These are phyloP conservation scores for Lycodopsis pacificus DNA, from an alignment of 2,797 vertebrate species.

Conservation along the genomic window DNA sequence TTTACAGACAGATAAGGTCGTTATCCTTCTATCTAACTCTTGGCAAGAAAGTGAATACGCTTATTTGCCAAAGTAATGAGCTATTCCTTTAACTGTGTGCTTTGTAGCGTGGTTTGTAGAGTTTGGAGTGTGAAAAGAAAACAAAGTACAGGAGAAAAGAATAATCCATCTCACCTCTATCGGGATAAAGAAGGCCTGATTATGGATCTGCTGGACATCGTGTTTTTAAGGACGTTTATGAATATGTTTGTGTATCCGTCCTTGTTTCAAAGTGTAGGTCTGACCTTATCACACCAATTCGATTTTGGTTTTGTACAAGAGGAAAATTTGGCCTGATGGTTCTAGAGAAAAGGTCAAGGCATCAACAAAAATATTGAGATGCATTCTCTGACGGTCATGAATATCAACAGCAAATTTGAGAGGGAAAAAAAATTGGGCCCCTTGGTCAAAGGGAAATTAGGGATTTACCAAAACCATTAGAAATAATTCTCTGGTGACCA, in stretches of 20 bases:
- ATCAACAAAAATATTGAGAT: not conserved
- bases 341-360: not conserved
- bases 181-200: not conserved
- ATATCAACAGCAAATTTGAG: not conserved
- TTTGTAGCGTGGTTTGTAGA: not conserved
- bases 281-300: constrained; percentile 28
- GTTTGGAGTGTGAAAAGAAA: not conserved
- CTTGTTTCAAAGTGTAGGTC: not conserved
- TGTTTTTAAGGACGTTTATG: not conserved
- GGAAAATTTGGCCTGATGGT: not conserved
- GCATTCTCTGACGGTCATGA: not conserved
- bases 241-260: not conserved
- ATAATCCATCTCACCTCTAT: not conserved
- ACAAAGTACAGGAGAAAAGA: not conserved
- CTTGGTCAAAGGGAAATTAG: not conserved
- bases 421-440: not conserved
- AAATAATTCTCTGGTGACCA: not conserved
- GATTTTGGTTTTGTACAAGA: not conserved
- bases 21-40: not conserved
- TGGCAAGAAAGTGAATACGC: not conserved
- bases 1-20: not conserved
- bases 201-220: not conserved
- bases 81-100: not conserved
- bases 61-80: not conserved
- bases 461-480: not conserved